Percentiles rank a stretch among this genome's conserved stretches.
Conservation (phyloP, 2,797 vertebrate species). For the Rhinoraja longicauda region DNA sequence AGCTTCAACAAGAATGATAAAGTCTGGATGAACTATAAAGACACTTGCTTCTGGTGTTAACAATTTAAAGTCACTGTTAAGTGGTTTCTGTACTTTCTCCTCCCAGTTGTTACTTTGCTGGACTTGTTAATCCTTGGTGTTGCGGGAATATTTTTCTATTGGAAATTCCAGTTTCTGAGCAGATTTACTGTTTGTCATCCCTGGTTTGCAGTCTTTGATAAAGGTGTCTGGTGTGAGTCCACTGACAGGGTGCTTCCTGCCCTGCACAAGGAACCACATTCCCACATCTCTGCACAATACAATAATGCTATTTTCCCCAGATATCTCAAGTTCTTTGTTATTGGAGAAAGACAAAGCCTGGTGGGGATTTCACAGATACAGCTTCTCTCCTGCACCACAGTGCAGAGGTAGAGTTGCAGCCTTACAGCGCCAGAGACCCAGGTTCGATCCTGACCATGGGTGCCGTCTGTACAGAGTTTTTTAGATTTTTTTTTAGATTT, state of each 20-base stretch:
- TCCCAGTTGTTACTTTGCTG: background rate
- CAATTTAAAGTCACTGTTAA: background rate
- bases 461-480: too few species aligned
- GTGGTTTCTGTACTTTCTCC: background rate
- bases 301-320: background rate
- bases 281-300: background rate
- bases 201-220: background rate
- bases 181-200: background rate
- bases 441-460: too few species aligned
- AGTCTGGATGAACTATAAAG: background rate
- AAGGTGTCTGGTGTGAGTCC: background rate
- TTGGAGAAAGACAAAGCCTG: background rate
- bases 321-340: background rate
- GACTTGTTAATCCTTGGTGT: background rate
- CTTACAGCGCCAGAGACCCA: too few species aligned
- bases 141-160: background rate
- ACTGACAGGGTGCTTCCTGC: background rate
- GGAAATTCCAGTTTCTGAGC: background rate
- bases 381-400: background rate
- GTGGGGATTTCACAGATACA: background rate
- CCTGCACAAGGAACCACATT: background rate
- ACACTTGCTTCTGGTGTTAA: background rate
- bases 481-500: too few species aligned
- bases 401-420: too few species aligned
- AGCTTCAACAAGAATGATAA: slow-evolving; percentile 12